Percentiles rank a stretch among this genome's conserved stretches.
Evolutionary conservation across 1,140 invertebrate genomes (phyloP).

Genomic region (Gonatopus flavifemur): DNA sequence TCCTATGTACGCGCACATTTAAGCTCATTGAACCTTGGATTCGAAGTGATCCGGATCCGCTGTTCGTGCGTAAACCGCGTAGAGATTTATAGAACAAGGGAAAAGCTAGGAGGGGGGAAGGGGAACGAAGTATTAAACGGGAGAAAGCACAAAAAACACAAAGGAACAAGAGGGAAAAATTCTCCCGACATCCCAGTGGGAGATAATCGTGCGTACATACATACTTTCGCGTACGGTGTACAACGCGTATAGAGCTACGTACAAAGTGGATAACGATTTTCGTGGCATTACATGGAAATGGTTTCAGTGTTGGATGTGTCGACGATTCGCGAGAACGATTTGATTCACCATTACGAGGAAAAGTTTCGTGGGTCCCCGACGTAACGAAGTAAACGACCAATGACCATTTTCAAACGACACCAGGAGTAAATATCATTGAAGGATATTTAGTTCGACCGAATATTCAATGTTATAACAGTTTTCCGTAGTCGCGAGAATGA

Average conservation of each 20-base stretch:
- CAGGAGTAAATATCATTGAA: too few species aligned
- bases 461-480: too few species aligned
- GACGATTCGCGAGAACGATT: conserved; percentile 22
- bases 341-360: conserved; percentile 30
- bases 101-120: not conserved
- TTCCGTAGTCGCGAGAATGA: too few species aligned
- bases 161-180: not conserved
- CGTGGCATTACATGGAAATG: conserved; percentile 30
- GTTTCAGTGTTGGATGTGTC: conserved; percentile 30
- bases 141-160: too few species aligned
- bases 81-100: not conserved
- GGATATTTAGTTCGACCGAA: too few species aligned
- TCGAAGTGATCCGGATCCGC: too few species aligned
- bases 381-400: too few species aligned
- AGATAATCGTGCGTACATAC: conserved; percentile 2
- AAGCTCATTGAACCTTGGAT: too few species aligned
- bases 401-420: too few species aligned
- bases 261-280: conserved; percentile 17
- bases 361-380: conserved; percentile 25
- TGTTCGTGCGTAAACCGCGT: too few species aligned
- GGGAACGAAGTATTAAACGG: not conserved
- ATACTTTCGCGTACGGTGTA: too few species aligned
- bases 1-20: too few species aligned
- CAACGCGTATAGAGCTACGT: not conserved
- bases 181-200: not conserved